Evolutionary conservation across 2,113 vertebrate genomes (phyloP).

Genomic region (Ciconia boyciana): DNA sequence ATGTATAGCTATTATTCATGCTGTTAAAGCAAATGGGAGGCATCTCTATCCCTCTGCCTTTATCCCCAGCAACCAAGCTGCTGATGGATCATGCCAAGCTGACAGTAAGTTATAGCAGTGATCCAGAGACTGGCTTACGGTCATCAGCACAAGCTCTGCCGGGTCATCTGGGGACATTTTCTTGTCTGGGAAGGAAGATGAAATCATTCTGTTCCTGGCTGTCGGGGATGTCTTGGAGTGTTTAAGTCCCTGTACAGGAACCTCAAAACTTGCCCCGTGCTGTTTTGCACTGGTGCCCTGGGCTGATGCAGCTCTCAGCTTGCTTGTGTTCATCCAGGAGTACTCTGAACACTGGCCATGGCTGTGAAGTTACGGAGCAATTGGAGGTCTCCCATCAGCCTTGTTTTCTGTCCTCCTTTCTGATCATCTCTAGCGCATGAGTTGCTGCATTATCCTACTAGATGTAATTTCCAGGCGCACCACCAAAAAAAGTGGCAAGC

Average conservation of each 20-base stretch:
- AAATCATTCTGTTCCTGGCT: background rate
- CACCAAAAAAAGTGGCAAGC: background rate
- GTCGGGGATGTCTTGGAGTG: background rate
- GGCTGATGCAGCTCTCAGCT: background rate
- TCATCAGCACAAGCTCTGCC: background rate
- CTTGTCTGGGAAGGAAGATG: background rate
- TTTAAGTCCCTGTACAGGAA: background rate
- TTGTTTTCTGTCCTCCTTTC: background rate
- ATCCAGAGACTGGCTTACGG: background rate
- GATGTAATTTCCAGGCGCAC: background rate
- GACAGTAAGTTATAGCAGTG: background rate
- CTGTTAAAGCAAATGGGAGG: slow-evolving; percentile 17
- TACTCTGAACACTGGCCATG: accelerated
- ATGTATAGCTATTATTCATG: background rate
- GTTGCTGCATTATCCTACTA: background rate
- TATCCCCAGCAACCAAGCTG: slow-evolving; percentile 18
- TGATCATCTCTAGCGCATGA: background rate
- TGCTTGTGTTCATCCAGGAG: background rate
- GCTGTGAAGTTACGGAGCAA: background rate
- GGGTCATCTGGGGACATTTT: background rate
- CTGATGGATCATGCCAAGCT: background rate
- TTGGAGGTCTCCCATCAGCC: background rate
- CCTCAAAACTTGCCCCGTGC: background rate
- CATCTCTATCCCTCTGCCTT: slow-evolving; percentile 14
- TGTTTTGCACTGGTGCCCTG: background rate